Base-by-base conservation (phyloP, 1,140 invertebrate species). In the Trinorchestia longiramus region DNA sequence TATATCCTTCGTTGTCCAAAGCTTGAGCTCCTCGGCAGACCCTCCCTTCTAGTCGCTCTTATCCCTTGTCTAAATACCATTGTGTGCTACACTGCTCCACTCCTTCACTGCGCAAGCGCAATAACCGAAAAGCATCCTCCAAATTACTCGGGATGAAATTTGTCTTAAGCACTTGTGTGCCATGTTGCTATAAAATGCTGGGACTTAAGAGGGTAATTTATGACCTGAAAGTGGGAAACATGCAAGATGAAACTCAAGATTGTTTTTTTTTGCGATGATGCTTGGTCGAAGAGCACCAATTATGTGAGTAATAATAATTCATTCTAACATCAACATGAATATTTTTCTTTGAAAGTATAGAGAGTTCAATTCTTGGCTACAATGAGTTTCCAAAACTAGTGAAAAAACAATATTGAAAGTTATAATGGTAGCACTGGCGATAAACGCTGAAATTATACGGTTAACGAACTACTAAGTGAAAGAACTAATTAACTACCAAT, bases 11-110 rank as follows among this genome's bases (percentile, higher is more conserved):
- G 92, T 94, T 44, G 92, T 94, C 92, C 92, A 94, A 94, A 94
- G 92, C 92, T 94, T 94, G 44, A 90, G 88, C 92, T 45, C 43
- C 92, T 94, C 92, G 4, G 4, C 43, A 42, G 41, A 42, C 92
- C 92, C 92, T 94, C 44, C 92, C 40, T 40, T 43, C 43, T 8
- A 19, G 92, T 28, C 88, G 92, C 41, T 94, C 92, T 94, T 94
- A 94, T 94, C 92, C 92, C 92, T 94, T 94, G 92, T 94, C 92
- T 94, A 94, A 94, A 94, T 94, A 94, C 92, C 92, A 17, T 94
- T 94, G 92, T 94, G 92, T 94, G 92, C 92, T 94, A 94, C 92
- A 45, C 0, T 8, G 11, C 43, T 44, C 47, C 41, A 6, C 23
- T 44, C 92, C 47, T 94, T 94, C 92, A 94, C 43, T 94, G 44